Conservation (phyloP, 2,888 invertebrate species). For the Syritta pipiens region DNA sequence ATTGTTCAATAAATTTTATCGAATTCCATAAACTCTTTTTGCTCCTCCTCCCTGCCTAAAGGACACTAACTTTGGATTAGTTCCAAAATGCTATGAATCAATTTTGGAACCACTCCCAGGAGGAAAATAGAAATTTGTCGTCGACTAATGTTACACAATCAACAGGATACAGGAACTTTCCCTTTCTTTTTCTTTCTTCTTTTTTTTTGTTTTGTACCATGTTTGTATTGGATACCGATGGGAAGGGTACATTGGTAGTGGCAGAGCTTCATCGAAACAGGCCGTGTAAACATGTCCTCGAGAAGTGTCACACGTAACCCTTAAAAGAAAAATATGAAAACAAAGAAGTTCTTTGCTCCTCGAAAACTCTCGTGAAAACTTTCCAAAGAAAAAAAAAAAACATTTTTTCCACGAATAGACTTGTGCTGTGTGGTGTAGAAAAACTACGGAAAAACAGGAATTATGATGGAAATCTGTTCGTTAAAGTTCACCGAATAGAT, state of each 20-base stretch:
- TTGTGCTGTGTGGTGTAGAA: constrained; percentile 3
- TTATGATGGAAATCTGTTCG: constrained; percentile 57
- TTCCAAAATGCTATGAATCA: constrained; percentile 47
- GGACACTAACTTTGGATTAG: constrained; percentile 30
- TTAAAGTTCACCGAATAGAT: constrained; percentile 39
- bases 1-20: constrained; percentile 35
- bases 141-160: constrained; percentile 41
- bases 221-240: too few relatives aligned
- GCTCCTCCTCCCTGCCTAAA: neutral
- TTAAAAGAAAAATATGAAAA: constrained; percentile 38
- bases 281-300: constrained; percentile 50
- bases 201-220: too few relatives aligned
- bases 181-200: constrained; percentile 14
- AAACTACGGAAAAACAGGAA: constrained; percentile 41
- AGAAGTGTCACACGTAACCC: constrained; percentile 48
- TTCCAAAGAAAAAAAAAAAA: constrained; percentile 22
- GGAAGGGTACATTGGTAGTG: too few relatives aligned
- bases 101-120: constrained; percentile 38
- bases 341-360: constrained; percentile 27
- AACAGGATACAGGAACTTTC: constrained; percentile 50
- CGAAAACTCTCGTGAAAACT: constrained; percentile 22
- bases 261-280: too few relatives aligned
- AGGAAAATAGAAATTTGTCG: constrained; percentile 20
- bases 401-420: too few relatives aligned
- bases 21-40: constrained; percentile 21